A percentile compares a stretch with the other conserved stretches of the same genome.
Conservation (phyloP, 2,797 vertebrate genomes). For the Rousettus madagascariensis region DNA sequence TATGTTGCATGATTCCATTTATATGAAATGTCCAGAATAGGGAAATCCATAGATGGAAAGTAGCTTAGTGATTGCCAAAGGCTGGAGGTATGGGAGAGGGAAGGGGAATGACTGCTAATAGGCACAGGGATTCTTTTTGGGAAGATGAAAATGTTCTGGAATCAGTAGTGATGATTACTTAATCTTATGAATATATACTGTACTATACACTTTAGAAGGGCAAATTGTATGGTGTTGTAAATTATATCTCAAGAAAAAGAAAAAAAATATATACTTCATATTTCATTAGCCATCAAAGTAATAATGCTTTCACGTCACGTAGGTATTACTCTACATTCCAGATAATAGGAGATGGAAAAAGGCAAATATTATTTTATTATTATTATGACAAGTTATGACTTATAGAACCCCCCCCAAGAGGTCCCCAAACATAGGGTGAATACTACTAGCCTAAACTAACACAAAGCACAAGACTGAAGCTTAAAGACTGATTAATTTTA, state of each 20-base stretch:
- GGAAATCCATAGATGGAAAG: not conserved
- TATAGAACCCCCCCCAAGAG: not conserved
- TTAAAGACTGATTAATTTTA: conserved; percentile 14
- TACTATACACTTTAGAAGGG: not conserved
- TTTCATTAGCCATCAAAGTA: conserved; percentile 28
- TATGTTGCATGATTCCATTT: not conserved
- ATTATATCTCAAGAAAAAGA: not conserved
- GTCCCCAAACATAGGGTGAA: not conserved
- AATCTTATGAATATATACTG: conserved; percentile 8
- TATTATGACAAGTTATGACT: conserved; percentile 30
- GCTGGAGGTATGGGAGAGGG: not conserved
- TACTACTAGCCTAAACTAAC: not conserved
- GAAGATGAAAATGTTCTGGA: conserved; percentile 22
- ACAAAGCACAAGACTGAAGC: not conserved
- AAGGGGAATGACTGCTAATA: not conserved
- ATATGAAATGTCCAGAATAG: not conserved
- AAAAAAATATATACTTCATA: not conserved
- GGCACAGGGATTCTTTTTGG: not conserved
- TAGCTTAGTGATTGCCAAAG: not conserved
- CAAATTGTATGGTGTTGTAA: not conserved
- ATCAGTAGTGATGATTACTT: conserved; percentile 17
- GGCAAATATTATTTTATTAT: not conserved
- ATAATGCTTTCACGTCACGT: not conserved
- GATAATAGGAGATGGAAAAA: not conserved
- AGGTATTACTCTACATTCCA: not conserved